Conservation (phyloP, 2,113 vertebrate genomes). For the Scolopax mira region DNA sequence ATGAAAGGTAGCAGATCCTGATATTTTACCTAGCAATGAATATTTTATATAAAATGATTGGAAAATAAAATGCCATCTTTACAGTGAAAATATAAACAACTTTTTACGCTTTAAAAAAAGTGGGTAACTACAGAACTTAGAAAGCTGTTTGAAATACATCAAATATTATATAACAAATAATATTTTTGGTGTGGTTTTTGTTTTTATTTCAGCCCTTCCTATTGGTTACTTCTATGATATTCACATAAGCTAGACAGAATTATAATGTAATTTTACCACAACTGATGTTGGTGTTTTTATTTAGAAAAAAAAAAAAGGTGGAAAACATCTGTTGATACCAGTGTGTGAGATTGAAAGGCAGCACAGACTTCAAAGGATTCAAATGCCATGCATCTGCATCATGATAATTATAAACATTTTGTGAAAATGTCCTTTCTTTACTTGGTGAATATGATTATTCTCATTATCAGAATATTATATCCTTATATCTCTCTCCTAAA, state of each 20-base stretch:
- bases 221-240: background rate
- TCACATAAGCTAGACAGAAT: background rate
- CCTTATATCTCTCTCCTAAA: background rate
- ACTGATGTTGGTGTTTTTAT: background rate
- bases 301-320: background rate
- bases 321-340: background rate
- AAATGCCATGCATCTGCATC: background rate
- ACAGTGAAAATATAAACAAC: background rate
- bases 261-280: background rate
- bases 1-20: background rate
- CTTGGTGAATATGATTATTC: background rate
- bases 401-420: background rate
- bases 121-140: background rate
- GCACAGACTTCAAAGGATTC: background rate
- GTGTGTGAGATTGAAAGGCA: background rate
- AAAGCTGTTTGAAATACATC: background rate
- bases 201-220: rapidly evolving
- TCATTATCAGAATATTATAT: background rate
- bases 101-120: background rate
- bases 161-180: background rate
- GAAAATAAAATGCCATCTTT: background rate
- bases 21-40: background rate
- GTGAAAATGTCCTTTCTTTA: background rate
- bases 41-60: background rate
- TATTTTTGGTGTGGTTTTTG: background rate